Evolutionary conservation across 2,888 invertebrate genomes (phyloP), one percentile per base, ranked within the genome.

Genomic region (Formica aserva): DNA sequence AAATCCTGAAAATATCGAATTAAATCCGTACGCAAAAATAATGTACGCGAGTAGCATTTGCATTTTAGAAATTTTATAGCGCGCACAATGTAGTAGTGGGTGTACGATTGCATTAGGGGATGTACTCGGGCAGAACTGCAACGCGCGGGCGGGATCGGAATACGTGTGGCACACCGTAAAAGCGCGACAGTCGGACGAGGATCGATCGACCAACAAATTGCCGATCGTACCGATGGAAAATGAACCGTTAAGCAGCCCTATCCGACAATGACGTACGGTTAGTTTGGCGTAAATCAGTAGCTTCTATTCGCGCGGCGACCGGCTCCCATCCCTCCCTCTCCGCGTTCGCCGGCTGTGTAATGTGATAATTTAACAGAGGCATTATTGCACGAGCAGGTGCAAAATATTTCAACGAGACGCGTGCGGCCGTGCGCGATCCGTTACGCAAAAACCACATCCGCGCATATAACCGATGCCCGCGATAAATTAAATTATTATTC

Each of bases 401-500:
- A 90, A 91, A 90, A 92, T 92, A 92, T 91, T 92, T 91, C 90
- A 91, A 75, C 77, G 72, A 63, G 57, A 72, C 83, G 48, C 63
- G 66, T 63, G 82, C 69, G 75, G 35, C 77, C 78, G 48, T 38
- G 63, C 63, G 78, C 41, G 82, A 45, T 35, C 62, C 35, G 45
- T 82, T 60, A 84, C 63, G 38, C 83, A 85, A 86, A 82, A 81
- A 85, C 86, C 87, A 29, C 88, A 83, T 84, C 81, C 91, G 85
- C 60, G 85, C 55, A 86, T 78, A n/a, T 52, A 90, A 86, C 85
- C 86, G 85, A 82, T 69, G 85, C 45, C 67, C 63, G 71, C 80
- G 83, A 91, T 92, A 90, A 91, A 92, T 92, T 91, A 87, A 85
- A 92, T 91, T 89, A 92, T 86, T 80, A 85, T 52, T 84, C 80